Percentiles rank a stretch among this genome's conserved stretches.
phyloP scores from a whole-genome alignment of 2,113 vertebrate species.

The Ictidomys tridecemlineatus region DNA sequence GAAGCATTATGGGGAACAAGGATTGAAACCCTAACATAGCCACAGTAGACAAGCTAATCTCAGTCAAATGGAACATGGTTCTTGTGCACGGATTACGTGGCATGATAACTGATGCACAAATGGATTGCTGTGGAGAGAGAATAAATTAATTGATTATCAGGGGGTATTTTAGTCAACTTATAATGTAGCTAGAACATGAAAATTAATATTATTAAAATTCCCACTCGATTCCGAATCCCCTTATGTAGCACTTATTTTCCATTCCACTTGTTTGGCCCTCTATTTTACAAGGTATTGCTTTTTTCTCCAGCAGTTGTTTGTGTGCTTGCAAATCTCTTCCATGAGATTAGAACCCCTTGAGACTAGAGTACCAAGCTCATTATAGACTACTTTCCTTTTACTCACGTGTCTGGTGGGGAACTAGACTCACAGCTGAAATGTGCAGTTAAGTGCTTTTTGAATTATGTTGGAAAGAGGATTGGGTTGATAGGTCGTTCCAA shows the following conservation, averaged over 20 bases:
- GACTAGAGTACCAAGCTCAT: slow-evolving; percentile 38
- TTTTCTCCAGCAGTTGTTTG: slow-evolving; percentile 33
- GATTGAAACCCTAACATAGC: background rate
- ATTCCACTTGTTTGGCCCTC: background rate
- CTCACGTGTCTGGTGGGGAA: slow-evolving; percentile 38
- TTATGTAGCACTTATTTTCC: background rate
- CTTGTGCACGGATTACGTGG: background rate
- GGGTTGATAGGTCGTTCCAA: slow-evolving; percentile 43
- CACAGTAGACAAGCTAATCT: slow-evolving; percentile 53
- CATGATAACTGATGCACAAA: background rate
- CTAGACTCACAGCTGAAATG: slow-evolving; percentile 1
- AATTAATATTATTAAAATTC: slow-evolving; percentile 60
- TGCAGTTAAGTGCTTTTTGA: slow-evolving; percentile 56
- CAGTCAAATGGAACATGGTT: background rate
- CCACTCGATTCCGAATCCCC: background rate
- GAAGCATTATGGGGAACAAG: slow-evolving; percentile 41
- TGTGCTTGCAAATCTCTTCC: slow-evolving; percentile 26
- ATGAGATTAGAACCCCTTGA: slow-evolving; percentile 9
- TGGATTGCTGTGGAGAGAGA: slow-evolving; percentile 48
- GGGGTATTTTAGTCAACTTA: slow-evolving; percentile 10
- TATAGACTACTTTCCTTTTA: slow-evolving; percentile 54
- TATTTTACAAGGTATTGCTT: slow-evolving; percentile 26
- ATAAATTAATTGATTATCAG: slow-evolving; percentile 60
- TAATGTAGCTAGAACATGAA: slow-evolving; percentile 6
- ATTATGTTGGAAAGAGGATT: slow-evolving; percentile 31